Base-by-base conservation (phyloP, 2,888 invertebrate species). In the Agriopis leucophaearia region DNA sequence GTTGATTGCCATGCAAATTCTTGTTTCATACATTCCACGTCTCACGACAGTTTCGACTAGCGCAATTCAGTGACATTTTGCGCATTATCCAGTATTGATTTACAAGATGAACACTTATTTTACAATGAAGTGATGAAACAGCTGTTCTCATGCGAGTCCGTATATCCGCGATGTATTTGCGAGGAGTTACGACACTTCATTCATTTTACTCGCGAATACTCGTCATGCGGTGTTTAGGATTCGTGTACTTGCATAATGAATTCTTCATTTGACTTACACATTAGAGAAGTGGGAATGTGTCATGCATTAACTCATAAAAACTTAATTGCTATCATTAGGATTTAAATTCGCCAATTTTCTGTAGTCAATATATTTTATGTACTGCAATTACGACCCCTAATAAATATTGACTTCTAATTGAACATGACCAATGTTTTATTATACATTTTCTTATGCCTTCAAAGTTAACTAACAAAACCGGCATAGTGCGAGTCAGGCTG, bases 11-110 rank as follows among this genome's bases (percentile, higher is more conserved):
- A 82, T 89, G 84, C 81, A 86, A 85, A 89, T 88, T 85, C 81
- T 82, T 78, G 76, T 80, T 82, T 80, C 79, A 80, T 80, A 76
- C 76, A 79, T 80, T 82, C 78, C 76, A 80, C 74, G 76, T 84
- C 84, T 79, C 76, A 79, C 76, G 76, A 81, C 78, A 75, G 72
- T 85, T 81, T 83, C 75, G 78, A 77, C 78, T 87, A 89, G 88
- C 90, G 88, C 91, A 91, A 88, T 91, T 91, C 84, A 81, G 85
- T 88, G 88, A 88, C 90, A 92, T 91, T 93, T 92, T 93, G 92
- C 93, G 93, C 93, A 94, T 86, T 91, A 87, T 86, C 85, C 70
- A 83, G 88, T 93, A 93, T 93, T 91, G 93, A 94, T 94, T 92
- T 89, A 84, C 81, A 83, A 85, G 86, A 86, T 85, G 85, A 85